Evolutionary conservation across 2,113 vertebrate genomes (phyloP).

Genomic region (Zapornia atra): DNA sequence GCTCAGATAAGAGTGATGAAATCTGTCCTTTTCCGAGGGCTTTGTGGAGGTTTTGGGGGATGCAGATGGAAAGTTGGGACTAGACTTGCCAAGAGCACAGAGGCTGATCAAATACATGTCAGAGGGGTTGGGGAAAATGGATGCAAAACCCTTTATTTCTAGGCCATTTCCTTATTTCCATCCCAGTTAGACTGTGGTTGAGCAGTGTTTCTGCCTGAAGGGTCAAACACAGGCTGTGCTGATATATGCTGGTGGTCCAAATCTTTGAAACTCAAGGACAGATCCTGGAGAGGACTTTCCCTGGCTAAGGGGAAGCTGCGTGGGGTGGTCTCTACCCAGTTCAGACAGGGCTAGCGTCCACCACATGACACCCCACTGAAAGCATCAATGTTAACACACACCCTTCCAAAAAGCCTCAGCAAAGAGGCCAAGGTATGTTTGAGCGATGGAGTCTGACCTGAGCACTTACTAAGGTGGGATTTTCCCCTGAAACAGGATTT

Average conservation of each 20-base stretch:
- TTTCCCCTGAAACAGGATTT: background rate
- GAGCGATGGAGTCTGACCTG: background rate
- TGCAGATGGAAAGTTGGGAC: background rate
- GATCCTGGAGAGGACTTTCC: background rate
- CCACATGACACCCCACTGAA: background rate
- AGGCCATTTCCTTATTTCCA: background rate
- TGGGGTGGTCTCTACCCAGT: background rate
- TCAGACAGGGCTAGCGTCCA: background rate
- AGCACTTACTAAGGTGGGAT: background rate
- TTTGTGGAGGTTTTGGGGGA: background rate
- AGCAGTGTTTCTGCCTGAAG: background rate
- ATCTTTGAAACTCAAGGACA: background rate
- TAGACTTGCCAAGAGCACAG: background rate
- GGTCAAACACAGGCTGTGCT: background rate
- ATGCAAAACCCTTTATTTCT: background rate
- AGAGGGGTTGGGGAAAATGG: background rate
- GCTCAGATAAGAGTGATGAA: constrained; percentile 1
- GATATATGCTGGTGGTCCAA: fast-evolving
- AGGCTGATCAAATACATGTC: background rate
- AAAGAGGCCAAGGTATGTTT: background rate
- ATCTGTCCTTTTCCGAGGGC: background rate
- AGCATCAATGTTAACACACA: fast-evolving
- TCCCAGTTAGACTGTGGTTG: fast-evolving
- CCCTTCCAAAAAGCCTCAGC: background rate
- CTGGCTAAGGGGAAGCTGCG: background rate